Percentiles rank a stretch among this genome's conserved stretches.
Evolutionary conservation across 2,888 invertebrate genomes (phyloP).

Genomic region (Heliconius ethilla): DNA sequence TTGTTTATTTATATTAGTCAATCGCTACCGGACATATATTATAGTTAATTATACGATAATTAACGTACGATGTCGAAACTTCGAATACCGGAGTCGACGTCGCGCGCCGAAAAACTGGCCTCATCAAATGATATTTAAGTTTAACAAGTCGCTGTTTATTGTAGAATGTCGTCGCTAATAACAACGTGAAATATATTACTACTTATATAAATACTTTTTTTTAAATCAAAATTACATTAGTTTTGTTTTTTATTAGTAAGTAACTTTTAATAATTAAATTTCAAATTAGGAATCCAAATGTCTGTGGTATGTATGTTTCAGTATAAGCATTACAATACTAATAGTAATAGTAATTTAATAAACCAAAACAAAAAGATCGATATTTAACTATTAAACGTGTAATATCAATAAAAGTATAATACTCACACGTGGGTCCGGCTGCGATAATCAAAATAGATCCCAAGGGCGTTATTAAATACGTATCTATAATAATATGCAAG

Average conservation of each 20-base stretch:
- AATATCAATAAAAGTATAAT: slow-evolving; percentile 45
- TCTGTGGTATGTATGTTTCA: not conserved
- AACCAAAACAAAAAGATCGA: too few species aligned
- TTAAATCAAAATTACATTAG: not conserved
- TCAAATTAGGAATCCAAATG: not conserved
- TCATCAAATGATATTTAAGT: slow-evolving; percentile 33
- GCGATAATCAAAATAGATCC: slow-evolving; percentile 61
- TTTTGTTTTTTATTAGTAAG: not conserved
- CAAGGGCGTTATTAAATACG: slow-evolving; percentile 59
- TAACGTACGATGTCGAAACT: slow-evolving; percentile 7
- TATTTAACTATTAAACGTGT: not conserved
- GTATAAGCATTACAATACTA: not conserved
- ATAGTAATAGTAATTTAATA: too few species aligned
- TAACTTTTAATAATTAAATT: not conserved
- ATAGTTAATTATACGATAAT: not conserved
- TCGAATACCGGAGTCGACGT: not conserved
- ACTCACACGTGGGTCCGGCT: slow-evolving; percentile 60
- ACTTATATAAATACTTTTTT: not conserved
- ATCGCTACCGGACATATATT: not conserved
- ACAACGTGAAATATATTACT: not conserved
- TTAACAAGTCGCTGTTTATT: not conserved
- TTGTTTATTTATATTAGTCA: not conserved
- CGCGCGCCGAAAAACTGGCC: slow-evolving; percentile 17
- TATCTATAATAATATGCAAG: not conserved
- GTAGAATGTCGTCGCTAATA: not conserved